Evolutionary conservation across 2,113 vertebrate species (phyloP).

Genomic region (Myiozetetes cayanensis): DNA sequence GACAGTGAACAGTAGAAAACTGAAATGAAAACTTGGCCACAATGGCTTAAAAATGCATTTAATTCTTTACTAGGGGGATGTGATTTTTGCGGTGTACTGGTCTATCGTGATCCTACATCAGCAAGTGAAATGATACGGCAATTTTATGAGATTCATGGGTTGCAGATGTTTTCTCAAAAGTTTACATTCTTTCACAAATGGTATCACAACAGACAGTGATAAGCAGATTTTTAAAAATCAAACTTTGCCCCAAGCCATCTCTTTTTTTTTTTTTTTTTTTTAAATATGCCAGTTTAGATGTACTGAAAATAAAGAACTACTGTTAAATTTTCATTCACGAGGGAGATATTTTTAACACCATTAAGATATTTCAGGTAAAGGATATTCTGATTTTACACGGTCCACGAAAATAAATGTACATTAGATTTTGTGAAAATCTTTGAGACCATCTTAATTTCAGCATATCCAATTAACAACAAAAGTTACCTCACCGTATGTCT

Average conservation of each 20-base stretch:
- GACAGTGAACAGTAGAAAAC: not conserved
- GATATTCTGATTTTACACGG: not conserved
- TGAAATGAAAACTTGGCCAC: not conserved
- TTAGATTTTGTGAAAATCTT: not conserved
- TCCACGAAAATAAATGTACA: not conserved
- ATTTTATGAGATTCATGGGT: not conserved
- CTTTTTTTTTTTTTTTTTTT: not conserved
- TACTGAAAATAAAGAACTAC: not conserved
- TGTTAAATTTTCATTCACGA: not conserved
- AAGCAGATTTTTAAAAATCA: not conserved
- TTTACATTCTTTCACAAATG: not conserved
- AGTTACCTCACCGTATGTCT: not conserved
- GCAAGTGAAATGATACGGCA: not conserved
- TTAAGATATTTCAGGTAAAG: not conserved
- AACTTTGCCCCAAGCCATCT: not conserved
- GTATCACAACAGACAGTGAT: not conserved
- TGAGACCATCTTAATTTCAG: not conserved
- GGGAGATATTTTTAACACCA: not conserved
- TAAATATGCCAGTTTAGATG: not conserved
- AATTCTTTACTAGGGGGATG: not conserved
- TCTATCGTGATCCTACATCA: not conserved
- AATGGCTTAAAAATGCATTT: not conserved
- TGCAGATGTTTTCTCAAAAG: not conserved
- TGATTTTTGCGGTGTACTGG: not conserved
- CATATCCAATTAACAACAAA: not conserved